phyloP scores from a whole-genome alignment of 2,113 vertebrate species.

The Diadophis punctatus region DNA sequence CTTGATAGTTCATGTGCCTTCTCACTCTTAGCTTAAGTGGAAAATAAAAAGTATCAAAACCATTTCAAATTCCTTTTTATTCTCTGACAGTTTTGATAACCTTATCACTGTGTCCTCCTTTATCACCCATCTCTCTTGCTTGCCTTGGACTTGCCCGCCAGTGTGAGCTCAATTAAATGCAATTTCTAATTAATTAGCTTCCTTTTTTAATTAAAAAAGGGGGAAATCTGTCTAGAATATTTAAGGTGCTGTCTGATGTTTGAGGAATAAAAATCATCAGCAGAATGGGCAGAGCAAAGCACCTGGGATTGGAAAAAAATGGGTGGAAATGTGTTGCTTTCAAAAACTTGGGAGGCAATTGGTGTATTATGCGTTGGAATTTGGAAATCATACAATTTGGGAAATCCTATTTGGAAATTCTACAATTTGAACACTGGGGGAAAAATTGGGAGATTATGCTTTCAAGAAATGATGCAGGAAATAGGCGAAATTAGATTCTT shows the following conservation, averaged over 20 bases:
- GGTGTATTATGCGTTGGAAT: background rate
- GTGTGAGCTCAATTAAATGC: slow-evolving; percentile 44
- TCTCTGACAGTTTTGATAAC: slow-evolving; percentile 28
- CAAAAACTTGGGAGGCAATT: background rate
- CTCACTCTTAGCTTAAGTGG: background rate
- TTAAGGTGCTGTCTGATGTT: slow-evolving; percentile 48
- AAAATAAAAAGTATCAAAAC: background rate
- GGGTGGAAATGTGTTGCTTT: too few species aligned
- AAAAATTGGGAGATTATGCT: background rate
- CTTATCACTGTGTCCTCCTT: slow-evolving; percentile 27
- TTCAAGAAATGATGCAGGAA: background rate
- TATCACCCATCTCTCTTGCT: slow-evolving; percentile 35
- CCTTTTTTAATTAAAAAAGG: slow-evolving; percentile 28
- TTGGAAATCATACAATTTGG: background rate
- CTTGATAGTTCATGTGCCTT: background rate
- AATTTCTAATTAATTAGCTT: slow-evolving; percentile 62
- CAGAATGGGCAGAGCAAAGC: background rate
- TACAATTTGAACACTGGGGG: background rate
- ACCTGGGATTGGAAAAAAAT: background rate
- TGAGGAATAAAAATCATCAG: slow-evolving; percentile 10
- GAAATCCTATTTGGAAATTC: background rate
- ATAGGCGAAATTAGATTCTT: background rate
- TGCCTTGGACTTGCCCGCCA: slow-evolving; percentile 61
- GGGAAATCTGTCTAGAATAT: slow-evolving; percentile 34
- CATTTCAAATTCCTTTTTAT: slow-evolving; percentile 6